Conservation (phyloP, 37 sponge, comb jelly and placozoan species). For the Eunapius fragilis region DNA sequence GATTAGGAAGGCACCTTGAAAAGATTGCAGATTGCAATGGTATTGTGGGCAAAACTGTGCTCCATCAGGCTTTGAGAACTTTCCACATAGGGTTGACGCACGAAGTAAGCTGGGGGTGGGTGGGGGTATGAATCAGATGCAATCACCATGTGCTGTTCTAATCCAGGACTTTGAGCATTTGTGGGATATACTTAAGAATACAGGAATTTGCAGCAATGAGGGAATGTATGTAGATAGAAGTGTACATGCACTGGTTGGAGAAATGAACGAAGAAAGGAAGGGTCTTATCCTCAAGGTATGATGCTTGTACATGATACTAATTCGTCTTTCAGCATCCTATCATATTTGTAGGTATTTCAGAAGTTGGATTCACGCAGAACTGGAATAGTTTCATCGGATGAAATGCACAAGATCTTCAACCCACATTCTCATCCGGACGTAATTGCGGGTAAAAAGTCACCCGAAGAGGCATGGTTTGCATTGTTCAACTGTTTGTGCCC, state of each 20-base stretch:
- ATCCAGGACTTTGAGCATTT: conserved; percentile 21
- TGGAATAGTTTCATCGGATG: conserved; percentile 16
- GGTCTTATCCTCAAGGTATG: conserved; percentile 50
- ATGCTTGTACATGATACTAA: neutral
- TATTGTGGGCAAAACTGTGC: conserved; percentile 3
- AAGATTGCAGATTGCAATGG: neutral
- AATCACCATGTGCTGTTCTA: neutral
- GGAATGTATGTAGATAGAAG: conserved; percentile 34
- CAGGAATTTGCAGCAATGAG: neutral
- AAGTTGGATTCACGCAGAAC: conserved; percentile 47
- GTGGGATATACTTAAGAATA: conserved; percentile 26
- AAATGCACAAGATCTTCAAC: conserved; percentile 39
- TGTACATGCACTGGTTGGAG: conserved; percentile 50
- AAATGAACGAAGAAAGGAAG: conserved; percentile 55
- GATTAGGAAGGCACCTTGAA: conserved; percentile 56
- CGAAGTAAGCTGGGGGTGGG: conserved; percentile 33
- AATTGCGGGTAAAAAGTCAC: conserved; percentile 8
- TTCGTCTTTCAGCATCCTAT: neutral
- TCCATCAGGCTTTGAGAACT: conserved; percentile 38
- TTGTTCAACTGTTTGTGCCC: neutral
- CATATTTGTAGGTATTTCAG: conserved; percentile 43
- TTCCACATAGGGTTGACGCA: conserved; percentile 60
- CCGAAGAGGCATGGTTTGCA: conserved; percentile 12
- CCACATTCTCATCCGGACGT: conserved; percentile 40
- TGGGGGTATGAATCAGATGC: neutral